Conservation (phyloP, 2,888 invertebrate species). For the Acheta domesticus region DNA sequence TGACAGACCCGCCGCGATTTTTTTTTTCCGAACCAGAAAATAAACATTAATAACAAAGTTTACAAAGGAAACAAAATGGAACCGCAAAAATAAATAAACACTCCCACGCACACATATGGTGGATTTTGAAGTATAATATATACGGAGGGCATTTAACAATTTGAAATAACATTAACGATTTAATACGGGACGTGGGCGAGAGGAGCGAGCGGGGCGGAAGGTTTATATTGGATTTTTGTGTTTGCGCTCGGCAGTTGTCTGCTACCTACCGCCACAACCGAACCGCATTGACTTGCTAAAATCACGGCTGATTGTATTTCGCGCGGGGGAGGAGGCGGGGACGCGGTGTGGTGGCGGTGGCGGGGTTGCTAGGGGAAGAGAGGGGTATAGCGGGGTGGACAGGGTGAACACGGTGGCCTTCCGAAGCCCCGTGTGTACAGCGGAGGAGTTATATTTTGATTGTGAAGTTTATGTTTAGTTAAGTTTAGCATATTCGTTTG, state of each 20-base stretch:
- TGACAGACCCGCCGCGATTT: not conserved
- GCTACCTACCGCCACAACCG: slow-evolving; percentile 2
- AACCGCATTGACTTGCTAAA: slow-evolving; percentile 1
- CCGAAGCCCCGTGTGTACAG: slow-evolving; percentile 6
- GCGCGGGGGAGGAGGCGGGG: not conserved
- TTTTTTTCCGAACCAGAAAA: not conserved
- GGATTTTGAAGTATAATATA: slow-evolving; percentile 8
- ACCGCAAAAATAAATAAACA: slow-evolving; percentile 11
- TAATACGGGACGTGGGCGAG: not conserved
- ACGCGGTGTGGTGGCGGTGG: not conserved
- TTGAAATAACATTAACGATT: slow-evolving; percentile 9
- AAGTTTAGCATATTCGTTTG: slow-evolving; percentile 18
- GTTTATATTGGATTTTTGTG: slow-evolving; percentile 18
- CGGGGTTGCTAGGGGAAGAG: not conserved
- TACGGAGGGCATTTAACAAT: slow-evolving; percentile 18
- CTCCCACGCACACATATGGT: slow-evolving; percentile 2
- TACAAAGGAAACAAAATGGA: slow-evolving; percentile 18
- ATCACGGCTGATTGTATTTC: slow-evolving; percentile 9
- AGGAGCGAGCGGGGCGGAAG: not conserved
- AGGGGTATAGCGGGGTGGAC: not conserved
- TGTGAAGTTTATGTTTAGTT: slow-evolving; percentile 18
- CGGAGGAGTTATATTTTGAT: slow-evolving; percentile 10
- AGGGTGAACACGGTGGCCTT: not conserved
- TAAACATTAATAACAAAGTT: slow-evolving; percentile 18
- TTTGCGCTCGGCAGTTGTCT: not conserved